Base-by-base conservation (phyloP, 2,797 vertebrate genomes). In the Lagocephalus sceleratus region DNA sequence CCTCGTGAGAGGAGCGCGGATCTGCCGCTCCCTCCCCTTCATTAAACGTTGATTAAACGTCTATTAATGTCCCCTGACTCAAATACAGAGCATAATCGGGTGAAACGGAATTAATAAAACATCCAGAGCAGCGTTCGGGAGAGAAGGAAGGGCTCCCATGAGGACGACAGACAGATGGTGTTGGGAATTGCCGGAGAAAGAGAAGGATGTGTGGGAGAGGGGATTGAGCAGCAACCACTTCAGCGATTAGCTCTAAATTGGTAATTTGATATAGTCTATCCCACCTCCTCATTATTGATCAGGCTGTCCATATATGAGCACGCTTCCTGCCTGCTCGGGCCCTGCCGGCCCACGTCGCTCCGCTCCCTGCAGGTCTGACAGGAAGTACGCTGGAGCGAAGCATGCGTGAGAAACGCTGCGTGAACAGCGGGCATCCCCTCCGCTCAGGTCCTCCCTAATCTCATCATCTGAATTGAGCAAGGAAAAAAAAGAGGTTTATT, bases 61-160 rank as follows among this genome's bases (percentile, higher is more conserved):
- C 87, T 89, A 86, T 89, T 88, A 85, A 87, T 90, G 85, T 55
- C 48, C 47, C 44, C 73, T 66, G 80, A 78, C 74, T 82, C 65
- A 63, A 68, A 75, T 81, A 70, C 75, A 16, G 69, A 71, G 73
- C 58, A 77, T 88, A 90, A 91, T 91, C 88, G 89, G 86, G 84
- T 85, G 75, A 84, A 89, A 82, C 73, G 17, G 77, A 88, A 88
- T 90, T 89, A 90, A 89, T 91, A 88, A 90, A 88, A 84, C 82
- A 87, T 88, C 60, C 74, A 73, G 64, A 47, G 47, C 55, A 6
- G 66, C 54, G 68, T 73, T 74, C 67, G 32, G 75, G 68, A 81
- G 74, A 72, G 68, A 69, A 61, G 73, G 72, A 81, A 60, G 57
- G 40, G 43, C 65, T 85, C 84, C 79, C 81, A 54, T 47, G 83